Evolutionary conservation across 1,140 invertebrate genomes (phyloP), one percentile per base, ranked within the genome.

Genomic region (Drosophila sechellia): DNA sequence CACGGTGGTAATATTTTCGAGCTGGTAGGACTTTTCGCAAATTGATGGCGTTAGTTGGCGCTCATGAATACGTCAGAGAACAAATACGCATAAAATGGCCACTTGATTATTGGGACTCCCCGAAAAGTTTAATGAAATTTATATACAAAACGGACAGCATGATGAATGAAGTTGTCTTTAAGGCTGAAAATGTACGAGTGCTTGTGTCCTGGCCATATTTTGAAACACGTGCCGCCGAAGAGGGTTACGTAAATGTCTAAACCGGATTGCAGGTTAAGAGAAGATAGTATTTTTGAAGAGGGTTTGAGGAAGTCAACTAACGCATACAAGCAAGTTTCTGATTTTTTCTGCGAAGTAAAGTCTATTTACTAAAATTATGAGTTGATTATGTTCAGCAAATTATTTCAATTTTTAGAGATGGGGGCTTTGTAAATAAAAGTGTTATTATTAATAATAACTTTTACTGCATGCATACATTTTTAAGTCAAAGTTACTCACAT

Each of bases 101-200:
- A 76, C 75, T 86, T 86, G 81, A 86, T 87, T 87, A 71, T 87
- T 64, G 70, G 34, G 43, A 17, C 10, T 46, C 49, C 53, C 55
- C 31, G 27, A 3, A 69, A 83, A 87, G 79, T 87, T 87, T 87
- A 83, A 89, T 89, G 84, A 83, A 89, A 89, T 77, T 89, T 87
- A 61, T 74, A 49, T 54, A 81, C 54, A 65, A 79, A 61, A 45
- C 49, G 57, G 77, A 74, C 81, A 85, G 81, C 55, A 83, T 83
- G 81, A 86, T 86, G 83, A 79, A 86, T 86, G 60, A 66, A 75
- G 50, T 75, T 58, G 53, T 65, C 45, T 66, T 76, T 66, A 46
- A 45, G 54, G 71, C 58, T 52, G 43, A 71, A 52, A 52, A 50
- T 3, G 20, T 12, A 20, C 20, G 45, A 5, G 4, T 13, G 11